Base-by-base conservation (phyloP, 2,797 vertebrate genomes). In the Adelosebastes latens region DNA sequence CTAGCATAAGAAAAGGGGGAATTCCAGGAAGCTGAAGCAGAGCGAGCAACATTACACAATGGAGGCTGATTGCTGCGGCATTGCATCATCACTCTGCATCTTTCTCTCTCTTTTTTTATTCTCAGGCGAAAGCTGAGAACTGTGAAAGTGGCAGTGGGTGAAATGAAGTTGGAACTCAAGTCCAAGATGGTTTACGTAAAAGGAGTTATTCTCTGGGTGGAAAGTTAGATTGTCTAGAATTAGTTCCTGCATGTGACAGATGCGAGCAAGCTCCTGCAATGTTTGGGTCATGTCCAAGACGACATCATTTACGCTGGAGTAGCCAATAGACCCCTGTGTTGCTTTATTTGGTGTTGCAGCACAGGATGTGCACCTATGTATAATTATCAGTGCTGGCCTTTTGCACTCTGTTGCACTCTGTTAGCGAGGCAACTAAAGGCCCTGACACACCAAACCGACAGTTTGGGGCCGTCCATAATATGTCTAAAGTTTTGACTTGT, bases 11-110 rank as follows among this genome's bases (percentile, higher is more conserved):
- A 89, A 89, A 74, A 78, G 52, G 90, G 91, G 91, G 87, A 86
- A 91, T 92, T 92, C 92, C 92, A 92, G 87, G 87, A 89, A 88
- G 90, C 82, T 9, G 14, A 20, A 75, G 83, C 70, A 59, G 66
- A 83, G 77, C 1, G 39, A 86, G 87, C 72, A 71, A 62, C 68
- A 67, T 91, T 92, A 89, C 90, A 93, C 92, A 94, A 94, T 90
- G 86, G 74, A 72, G 82, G 56, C 71, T 32, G 92, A 92, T 95
- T 95, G 84, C 94, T 77, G 65, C 49, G 16, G 69, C 76, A 69
- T 95, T 95, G 94, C 95, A 94, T 95, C 94, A 95, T 81, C 81
- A 59, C 72, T 68, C 77, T 62, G 72, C 75, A 75, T 85, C 63
- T 82, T 71, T 75, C 58, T 46, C 69, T 52, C 24, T 16, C 3